Conservation (phyloP, 2,888 invertebrate species). For the Xanthia togata region DNA sequence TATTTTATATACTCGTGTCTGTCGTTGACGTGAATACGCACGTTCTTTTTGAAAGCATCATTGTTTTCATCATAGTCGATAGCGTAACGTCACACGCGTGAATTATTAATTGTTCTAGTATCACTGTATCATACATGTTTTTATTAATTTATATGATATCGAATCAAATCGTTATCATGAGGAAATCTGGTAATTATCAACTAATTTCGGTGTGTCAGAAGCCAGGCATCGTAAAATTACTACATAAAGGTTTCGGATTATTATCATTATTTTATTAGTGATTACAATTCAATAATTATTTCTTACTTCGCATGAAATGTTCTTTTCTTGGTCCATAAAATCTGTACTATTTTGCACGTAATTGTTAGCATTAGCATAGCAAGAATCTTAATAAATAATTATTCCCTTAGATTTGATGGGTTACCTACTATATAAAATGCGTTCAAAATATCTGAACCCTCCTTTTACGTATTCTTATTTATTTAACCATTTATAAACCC, state of each 20-base stretch:
- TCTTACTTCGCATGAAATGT: neutral
- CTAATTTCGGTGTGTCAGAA: slow-evolving; percentile 8
- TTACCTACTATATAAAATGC: neutral
- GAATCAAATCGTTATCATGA: slow-evolving; percentile 31
- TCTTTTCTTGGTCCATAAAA: neutral
- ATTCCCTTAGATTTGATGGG: neutral
- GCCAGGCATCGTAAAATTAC: slow-evolving; percentile 5
- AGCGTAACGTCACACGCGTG: slow-evolving; percentile 8
- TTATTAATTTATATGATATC: slow-evolving; percentile 27
- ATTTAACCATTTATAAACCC: no score
- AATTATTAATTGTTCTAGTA: slow-evolving; percentile 24
- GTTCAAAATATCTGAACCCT: neutral
- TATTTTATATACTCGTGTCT: neutral
- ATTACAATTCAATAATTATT: neutral
- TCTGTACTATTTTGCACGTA: neutral
- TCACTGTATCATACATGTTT: slow-evolving; percentile 16
- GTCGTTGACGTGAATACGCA: neutral
- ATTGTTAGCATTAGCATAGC: neutral
- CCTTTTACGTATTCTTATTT: neutral
- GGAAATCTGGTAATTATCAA: slow-evolving; percentile 20
- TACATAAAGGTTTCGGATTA: slow-evolving; percentile 8
- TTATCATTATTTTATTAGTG: slow-evolving; percentile 1
- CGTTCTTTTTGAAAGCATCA: slow-evolving; percentile 10
- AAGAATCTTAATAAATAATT: slow-evolving; percentile 1
- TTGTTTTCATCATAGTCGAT: slow-evolving; percentile 4